Percentiles rank a stretch among this genome's conserved stretches.
Evolutionary conservation across 2,113 vertebrate species (phyloP).

Genomic region (Aplodontia rufa): DNA sequence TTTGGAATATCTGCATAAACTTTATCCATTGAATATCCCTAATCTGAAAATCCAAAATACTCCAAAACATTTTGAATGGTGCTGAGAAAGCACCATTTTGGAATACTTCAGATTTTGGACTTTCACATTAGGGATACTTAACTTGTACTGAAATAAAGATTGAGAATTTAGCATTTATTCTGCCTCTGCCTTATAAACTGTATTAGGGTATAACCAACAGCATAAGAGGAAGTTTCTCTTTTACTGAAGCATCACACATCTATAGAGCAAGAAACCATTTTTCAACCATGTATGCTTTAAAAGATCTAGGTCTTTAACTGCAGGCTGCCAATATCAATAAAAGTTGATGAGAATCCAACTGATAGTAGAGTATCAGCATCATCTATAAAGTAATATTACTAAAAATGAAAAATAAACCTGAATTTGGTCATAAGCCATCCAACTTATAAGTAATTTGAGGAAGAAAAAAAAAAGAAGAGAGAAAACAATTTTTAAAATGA

Average conservation of each 20-base stretch:
- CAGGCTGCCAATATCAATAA: background rate
- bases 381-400: background rate
- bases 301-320: background rate
- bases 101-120: background rate
- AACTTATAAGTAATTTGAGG: background rate
- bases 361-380: background rate
- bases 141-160: background rate
- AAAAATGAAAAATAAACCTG: background rate
- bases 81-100: background rate
- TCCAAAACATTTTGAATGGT: background rate
- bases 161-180: background rate
- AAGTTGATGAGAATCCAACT: background rate
- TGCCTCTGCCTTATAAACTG: background rate
- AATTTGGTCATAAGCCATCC: background rate
- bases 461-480: background rate
- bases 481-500: no score
- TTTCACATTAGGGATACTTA: background rate
- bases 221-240: background rate
- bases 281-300: background rate
- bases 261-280: background rate
- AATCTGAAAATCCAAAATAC: background rate
- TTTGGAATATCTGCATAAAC: background rate
- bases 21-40: background rate
- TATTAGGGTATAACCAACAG: background rate
- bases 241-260: background rate